Evolutionary conservation across 2,797 vertebrate species (phyloP), one percentile per base, ranked within the genome.

Genomic region (Epinephelus awoara): DNA sequence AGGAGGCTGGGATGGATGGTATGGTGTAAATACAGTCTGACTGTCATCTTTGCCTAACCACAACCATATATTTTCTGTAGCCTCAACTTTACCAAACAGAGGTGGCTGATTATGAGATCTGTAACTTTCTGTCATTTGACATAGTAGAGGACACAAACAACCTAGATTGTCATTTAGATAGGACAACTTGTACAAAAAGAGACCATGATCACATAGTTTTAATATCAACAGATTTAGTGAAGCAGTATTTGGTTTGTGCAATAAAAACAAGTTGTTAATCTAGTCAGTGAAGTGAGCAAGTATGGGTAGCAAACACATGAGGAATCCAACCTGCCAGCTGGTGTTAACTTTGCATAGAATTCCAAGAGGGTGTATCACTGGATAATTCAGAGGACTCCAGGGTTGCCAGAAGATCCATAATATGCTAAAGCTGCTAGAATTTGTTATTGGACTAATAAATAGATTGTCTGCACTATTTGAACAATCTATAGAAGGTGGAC

Each of bases 121-220:
- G 34, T 52, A 29, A 29, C 27, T 29, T 29, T 29, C 27, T 29
- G 27, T 29, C 15, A 55, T 44, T 12, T 55, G 23, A 19, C 51
- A 29, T 21, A 57, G n/a, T 47, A 6, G 54, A 46, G 46, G 67
- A 27, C 23, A 57, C 25, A 67, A 13, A 42, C 64, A 67, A 40
- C 46, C 46, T 49, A 49, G n/a, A 6, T 57, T 57, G 3, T 19
- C 5, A 1, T 57, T 11, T 57, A 57, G 17, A 9, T 10, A 34
- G 29, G 27, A 57, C 2, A 3, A 19, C 55, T 11, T 57, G 9
- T 12, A 34, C 27, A 34, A 57, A 34, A 34, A 34, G 56, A 57
- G 17, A 38, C 8, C 9, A 3, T 6, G 17, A 29, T 29, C 56
- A 19, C 23, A 29, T 27, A 56, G 15, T 56, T 29, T 4, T 17